A percentile compares a stretch with the other conserved stretches of the same genome.
Conservation (phyloP, 2,888 invertebrate genomes). For the Ormia ochracea region DNA sequence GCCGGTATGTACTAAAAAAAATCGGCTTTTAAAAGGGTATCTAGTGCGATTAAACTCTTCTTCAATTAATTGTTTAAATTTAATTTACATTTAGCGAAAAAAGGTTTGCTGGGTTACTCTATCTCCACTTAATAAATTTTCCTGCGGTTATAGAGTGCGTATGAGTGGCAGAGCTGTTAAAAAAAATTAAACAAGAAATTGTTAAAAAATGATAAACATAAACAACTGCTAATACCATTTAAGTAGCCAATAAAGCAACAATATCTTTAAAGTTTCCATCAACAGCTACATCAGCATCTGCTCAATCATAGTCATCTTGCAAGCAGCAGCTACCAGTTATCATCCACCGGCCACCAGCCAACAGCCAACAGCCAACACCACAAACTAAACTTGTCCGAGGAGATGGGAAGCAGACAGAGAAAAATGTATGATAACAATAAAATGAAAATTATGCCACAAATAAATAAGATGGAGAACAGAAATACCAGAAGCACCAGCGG, state of each 20-base stretch:
- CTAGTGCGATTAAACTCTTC: too few species aligned
- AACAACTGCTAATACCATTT: constrained; percentile 57
- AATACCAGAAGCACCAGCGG: constrained; percentile 1
- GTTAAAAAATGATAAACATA: constrained; percentile 57
- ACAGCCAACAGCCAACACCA: background rate
- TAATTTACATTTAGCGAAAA: background rate
- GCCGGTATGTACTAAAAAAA: too few species aligned
- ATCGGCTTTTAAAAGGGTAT: too few species aligned
- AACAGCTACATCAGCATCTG: constrained; percentile 31
- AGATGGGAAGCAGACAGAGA: background rate
- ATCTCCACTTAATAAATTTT: constrained; percentile 14
- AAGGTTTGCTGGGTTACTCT: background rate
- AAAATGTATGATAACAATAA: constrained; percentile 28
- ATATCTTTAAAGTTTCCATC: constrained; percentile 59
- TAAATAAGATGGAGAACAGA: constrained; percentile 28
- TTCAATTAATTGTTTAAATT: background rate
- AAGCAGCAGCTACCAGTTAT: background rate
- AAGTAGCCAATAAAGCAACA: constrained; percentile 57
- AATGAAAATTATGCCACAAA: constrained; percentile 25
- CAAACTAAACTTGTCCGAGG: background rate
- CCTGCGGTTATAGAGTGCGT: background rate
- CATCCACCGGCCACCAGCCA: too few species aligned
- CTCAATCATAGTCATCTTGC: background rate
- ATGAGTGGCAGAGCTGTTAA: constrained; percentile 11
- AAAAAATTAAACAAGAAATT: constrained; percentile 28